phyloP scores from a whole-genome alignment of 2,797 vertebrate genomes.

The Cygnus olor region DNA sequence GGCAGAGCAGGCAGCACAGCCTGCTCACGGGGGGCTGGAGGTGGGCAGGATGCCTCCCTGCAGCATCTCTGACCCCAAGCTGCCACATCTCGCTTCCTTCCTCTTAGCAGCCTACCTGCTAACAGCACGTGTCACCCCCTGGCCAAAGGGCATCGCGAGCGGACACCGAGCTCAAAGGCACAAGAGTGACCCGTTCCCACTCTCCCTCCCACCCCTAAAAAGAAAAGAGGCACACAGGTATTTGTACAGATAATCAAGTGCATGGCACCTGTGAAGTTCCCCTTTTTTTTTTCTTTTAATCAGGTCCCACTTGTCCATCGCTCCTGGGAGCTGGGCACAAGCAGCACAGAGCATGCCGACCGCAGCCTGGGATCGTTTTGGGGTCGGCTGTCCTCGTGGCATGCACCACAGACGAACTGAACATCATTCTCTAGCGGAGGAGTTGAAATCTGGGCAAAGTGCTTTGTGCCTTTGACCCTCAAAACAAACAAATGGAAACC shows the following conservation, averaged over 20 bases:
- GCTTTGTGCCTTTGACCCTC: slow-evolving; percentile 55
- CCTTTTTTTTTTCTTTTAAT: background rate
- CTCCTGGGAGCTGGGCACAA: background rate
- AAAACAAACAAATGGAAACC: slow-evolving; percentile 33
- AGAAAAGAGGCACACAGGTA: background rate
- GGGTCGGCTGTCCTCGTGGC: rapidly evolving
- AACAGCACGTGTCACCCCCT: background rate
- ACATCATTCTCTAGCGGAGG: background rate
- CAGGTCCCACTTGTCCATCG: background rate
- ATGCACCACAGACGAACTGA: background rate
- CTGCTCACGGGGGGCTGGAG: background rate
- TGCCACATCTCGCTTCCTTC: background rate
- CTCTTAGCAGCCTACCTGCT: background rate
- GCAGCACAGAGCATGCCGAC: background rate
- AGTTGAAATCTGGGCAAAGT: slow-evolving; percentile 19
- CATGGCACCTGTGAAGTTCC: background rate
- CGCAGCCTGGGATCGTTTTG: background rate
- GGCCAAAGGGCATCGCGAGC: background rate
- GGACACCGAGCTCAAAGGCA: background rate
- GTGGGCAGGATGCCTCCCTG: background rate
- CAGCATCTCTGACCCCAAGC: background rate
- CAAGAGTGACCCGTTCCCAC: background rate
- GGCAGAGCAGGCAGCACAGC: background rate
- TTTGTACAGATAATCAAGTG: background rate
- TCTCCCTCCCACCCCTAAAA: slow-evolving; percentile 4